Evolutionary conservation across 2,888 invertebrate species (phyloP).

Genomic region (Patella caerulea): DNA sequence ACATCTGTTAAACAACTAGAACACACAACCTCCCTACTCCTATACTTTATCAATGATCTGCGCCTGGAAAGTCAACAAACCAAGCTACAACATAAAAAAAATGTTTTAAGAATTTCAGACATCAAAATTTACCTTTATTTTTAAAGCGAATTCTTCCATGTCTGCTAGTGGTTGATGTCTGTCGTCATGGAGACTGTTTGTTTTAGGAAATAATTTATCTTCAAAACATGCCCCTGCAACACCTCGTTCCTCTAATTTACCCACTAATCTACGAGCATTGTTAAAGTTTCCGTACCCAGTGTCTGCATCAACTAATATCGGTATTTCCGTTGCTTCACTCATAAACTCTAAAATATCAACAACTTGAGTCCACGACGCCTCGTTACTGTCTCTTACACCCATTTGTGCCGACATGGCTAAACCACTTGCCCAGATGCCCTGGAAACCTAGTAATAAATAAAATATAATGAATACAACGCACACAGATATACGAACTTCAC

Average conservation of each 20-base stretch:
- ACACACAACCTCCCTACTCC: no score
- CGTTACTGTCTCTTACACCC: constrained; percentile 73
- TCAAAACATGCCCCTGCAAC: constrained; percentile 73
- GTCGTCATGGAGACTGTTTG: constrained; percentile 72
- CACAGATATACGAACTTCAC: no score
- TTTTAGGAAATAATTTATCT: constrained; percentile 73
- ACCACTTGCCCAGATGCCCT: constrained; percentile 73
- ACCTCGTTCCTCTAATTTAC: constrained; percentile 72
- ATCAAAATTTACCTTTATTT: constrained; percentile 67
- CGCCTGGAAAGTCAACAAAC: no score
- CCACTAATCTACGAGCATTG: constrained; percentile 72
- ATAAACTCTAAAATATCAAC: constrained; percentile 72
- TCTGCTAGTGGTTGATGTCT: constrained; percentile 72
- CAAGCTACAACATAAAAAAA: no score
- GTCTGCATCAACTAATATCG: constrained; percentile 73
- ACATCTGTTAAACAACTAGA: no score
- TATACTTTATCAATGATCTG: no score
- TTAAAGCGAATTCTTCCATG: constrained; percentile 72
- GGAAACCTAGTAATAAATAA: constrained; percentile 48
- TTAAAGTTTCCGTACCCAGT: constrained; percentile 74
- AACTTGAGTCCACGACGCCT: constrained; percentile 73
- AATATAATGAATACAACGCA: no score
- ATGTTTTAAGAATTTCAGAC: background rate
- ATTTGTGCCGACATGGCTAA: constrained; percentile 72
- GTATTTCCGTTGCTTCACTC: constrained; percentile 72